Conservation (phyloP, 64 coral and sea anemone genomes). For the Acropora tenuis region DNA sequence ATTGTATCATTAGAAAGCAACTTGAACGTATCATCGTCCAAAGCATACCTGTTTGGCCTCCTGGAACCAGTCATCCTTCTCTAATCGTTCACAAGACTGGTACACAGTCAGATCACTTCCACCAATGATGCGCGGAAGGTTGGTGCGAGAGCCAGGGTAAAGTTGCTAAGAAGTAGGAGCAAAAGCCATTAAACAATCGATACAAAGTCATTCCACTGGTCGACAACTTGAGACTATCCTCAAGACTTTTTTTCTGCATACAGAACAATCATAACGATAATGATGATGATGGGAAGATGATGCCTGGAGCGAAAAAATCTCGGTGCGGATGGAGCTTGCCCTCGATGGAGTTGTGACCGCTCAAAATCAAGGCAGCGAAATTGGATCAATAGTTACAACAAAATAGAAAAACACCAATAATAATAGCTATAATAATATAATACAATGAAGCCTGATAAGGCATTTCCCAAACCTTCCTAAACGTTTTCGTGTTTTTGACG, state of each 20-base stretch:
- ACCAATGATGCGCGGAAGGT: constrained; percentile 80
- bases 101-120: constrained; percentile 74
- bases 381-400: neutral
- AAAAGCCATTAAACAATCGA: neutral
- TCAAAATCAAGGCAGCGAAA: no score
- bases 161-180: constrained; percentile 55
- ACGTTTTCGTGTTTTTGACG: constrained; percentile 84
- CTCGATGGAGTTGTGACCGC: no score
- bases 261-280: no score
- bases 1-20: neutral
- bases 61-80: constrained; percentile 71
- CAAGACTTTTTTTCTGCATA: no score
- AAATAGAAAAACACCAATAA: neutral
- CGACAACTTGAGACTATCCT: no score
- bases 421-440: neutral
- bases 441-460: no score
- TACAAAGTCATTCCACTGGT: no score
- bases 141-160: constrained; percentile 63
- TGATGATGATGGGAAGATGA: no score
- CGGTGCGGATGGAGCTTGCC: no score
- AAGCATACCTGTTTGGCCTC: constrained; percentile 69
- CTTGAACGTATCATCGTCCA: neutral
- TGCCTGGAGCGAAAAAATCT: no score
- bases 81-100: constrained; percentile 20
- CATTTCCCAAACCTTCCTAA: constrained; percentile 68